These are phyloP conservation scores for Plectrocnemia conspersa DNA, from an alignment of 1,140 invertebrate genomes.

Conservation along the genomic window DNA sequence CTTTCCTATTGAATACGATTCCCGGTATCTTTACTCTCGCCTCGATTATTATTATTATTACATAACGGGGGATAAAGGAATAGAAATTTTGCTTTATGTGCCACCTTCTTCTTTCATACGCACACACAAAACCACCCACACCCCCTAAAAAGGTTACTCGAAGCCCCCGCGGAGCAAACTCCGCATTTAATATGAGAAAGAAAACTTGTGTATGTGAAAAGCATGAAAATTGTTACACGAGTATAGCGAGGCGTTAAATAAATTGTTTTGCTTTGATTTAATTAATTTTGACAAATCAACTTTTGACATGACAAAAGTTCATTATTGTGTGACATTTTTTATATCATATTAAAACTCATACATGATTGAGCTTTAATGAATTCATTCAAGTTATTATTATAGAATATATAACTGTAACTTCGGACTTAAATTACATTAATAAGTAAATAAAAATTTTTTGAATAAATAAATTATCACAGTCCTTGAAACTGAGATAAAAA, in stretches of 20 bases:
- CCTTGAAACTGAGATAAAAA: no score
- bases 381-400: not conserved
- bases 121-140: constrained; percentile 9
- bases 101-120: constrained; percentile 21
- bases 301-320: not conserved
- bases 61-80: constrained; percentile 32
- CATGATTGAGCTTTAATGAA: not conserved
- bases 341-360: not conserved
- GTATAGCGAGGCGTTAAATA: not conserved
- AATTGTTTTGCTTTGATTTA: not conserved
- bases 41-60: constrained; percentile 33
- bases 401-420: not conserved
- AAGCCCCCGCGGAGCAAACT: constrained; percentile 38
- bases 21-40: constrained; percentile 21
- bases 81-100: constrained; percentile 34
- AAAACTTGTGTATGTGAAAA: no score
- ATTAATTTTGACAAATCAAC: not conserved
- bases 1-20: constrained; percentile 1
- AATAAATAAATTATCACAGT: not conserved
- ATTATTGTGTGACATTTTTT: not conserved
- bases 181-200: no score
- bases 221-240: no score
- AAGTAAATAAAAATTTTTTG: not conserved
- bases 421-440: constrained; percentile 5
- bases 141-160: constrained; percentile 53